phyloP scores from a whole-genome alignment of 2,797 vertebrate species.

The Merluccius polli region DNA sequence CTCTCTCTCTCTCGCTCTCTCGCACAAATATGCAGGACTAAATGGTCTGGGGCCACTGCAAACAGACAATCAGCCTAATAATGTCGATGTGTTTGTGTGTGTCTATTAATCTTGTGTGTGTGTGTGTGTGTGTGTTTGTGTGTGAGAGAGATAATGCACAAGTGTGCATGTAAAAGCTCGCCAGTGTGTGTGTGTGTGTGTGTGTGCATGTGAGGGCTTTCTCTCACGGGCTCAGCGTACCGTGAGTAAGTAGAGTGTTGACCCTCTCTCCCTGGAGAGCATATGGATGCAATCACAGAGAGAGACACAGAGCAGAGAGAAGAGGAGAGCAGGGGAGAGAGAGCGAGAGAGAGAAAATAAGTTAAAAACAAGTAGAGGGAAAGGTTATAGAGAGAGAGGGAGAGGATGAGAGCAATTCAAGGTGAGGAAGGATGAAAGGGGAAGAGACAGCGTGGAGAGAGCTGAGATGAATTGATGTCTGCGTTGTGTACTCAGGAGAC shows the following conservation, averaged over 20 bases:
- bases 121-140: slow-evolving; percentile 3
- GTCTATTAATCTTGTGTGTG: not conserved
- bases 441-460: slow-evolving; percentile 10
- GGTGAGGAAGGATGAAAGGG: slow-evolving; percentile 31
- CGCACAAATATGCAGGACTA: slow-evolving; percentile 30
- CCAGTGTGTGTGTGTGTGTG: slow-evolving; percentile 4
- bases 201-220: slow-evolving; percentile 43
- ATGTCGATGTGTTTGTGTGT: not conserved
- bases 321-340: slow-evolving; percentile 16
- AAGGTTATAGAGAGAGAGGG: slow-evolving; percentile 16
- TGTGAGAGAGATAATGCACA: not conserved
- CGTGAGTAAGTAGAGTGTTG: slow-evolving; percentile 74
- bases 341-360: slow-evolving; percentile 33
- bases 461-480: slow-evolving; percentile 55
- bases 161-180: not conserved
- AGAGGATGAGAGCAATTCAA: slow-evolving; percentile 31
- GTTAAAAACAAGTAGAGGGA: not conserved
- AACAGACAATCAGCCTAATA: slow-evolving; percentile 43
- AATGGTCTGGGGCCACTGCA: slow-evolving; percentile 33
- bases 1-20: slow-evolving; percentile 31
- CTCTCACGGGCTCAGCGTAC: slow-evolving; percentile 68
- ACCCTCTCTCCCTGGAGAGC: slow-evolving; percentile 70
- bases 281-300: slow-evolving; percentile 72
- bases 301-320: slow-evolving; percentile 31
- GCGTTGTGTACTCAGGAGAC: slow-evolving; percentile 62